phyloP scores from a whole-genome alignment of 2,888 invertebrate species.

The Pycnomerus fuliginosus region DNA sequence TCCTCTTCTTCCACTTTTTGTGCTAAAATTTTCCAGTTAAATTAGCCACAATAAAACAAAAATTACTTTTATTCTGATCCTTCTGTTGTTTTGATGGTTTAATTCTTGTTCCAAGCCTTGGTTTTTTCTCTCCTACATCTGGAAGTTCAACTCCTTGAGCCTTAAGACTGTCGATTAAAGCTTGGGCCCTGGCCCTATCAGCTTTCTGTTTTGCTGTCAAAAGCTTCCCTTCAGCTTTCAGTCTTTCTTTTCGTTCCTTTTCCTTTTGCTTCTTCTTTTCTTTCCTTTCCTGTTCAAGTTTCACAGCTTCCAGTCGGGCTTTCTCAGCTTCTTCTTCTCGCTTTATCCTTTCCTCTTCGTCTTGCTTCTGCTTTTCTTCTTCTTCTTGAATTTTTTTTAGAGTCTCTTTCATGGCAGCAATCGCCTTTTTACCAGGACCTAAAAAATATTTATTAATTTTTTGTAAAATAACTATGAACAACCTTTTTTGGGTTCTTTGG shows the following conservation, averaged over 20 bases:
- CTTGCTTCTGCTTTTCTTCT: conserved; percentile 71
- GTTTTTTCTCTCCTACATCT: conserved; percentile 63
- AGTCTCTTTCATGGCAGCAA: conserved; percentile 90
- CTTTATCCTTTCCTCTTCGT: conserved; percentile 82
- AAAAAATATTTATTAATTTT: conserved; percentile 29
- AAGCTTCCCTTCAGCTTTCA: conserved; percentile 95
- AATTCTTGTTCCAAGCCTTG: conserved; percentile 71
- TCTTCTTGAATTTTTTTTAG: conserved; percentile 87
- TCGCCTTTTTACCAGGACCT: conserved; percentile 81
- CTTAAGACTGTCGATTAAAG: conserved; percentile 83
- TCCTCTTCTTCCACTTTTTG: conserved; percentile 19
- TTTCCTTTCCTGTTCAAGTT: conserved; percentile 86
- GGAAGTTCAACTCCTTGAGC: conserved; percentile 86
- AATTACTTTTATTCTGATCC: conserved; percentile 52
- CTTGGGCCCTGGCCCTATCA: conserved; percentile 84
- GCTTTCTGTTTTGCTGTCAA: conserved; percentile 92
- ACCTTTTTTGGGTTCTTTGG: conserved; percentile 57
- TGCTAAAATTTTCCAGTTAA: conserved; percentile 24
- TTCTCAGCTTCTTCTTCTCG: conserved; percentile 80
- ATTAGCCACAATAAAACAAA: too few species aligned
- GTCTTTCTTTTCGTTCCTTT: conserved; percentile 86
- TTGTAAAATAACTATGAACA: not conserved
- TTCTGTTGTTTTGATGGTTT: conserved; percentile 67
- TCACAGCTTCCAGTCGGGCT: conserved; percentile 70
- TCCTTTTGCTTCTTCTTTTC: conserved; percentile 87